These are phyloP conservation scores for Hyppa rectilinea DNA, from an alignment of 2,888 invertebrate species.

Conservation along the genomic window DNA sequence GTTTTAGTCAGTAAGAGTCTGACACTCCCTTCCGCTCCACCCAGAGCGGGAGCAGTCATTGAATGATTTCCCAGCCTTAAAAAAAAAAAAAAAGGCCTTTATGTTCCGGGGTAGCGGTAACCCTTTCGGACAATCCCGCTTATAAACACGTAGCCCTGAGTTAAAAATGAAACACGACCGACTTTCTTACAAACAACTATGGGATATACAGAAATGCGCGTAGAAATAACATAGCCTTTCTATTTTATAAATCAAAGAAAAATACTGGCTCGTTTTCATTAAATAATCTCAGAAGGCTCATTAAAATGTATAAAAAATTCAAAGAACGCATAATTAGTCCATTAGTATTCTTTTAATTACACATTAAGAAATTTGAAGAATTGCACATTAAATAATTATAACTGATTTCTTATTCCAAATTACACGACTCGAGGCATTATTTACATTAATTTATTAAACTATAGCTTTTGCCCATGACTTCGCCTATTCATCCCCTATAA, in stretches of 20 bases:
- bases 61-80: too few relatives aligned
- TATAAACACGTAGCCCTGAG: too few relatives aligned
- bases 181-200: not conserved
- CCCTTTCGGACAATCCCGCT: too few relatives aligned
- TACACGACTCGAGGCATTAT: not conserved
- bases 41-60: too few relatives aligned
- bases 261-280: slow-evolving; percentile 24
- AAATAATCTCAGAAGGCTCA: slow-evolving; percentile 40
- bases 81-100: too few relatives aligned
- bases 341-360: slow-evolving; percentile 52
- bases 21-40: too few relatives aligned
- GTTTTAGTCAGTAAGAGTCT: too few relatives aligned
- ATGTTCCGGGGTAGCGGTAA: too few relatives aligned
- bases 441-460: slow-evolving; percentile 16
- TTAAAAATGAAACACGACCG: not conserved
- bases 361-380: slow-evolving; percentile 32
- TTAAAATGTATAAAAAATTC: slow-evolving; percentile 52
- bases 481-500: too few relatives aligned
- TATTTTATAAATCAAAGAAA: slow-evolving; percentile 19
- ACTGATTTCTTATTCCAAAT: slow-evolving; percentile 34
- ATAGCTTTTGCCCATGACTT: too few relatives aligned
- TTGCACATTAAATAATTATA: slow-evolving; percentile 30
- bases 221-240: not conserved
- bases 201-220: not conserved
- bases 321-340: slow-evolving; percentile 45